Base-by-base conservation (phyloP, 1,140 invertebrate genomes). In the Brachionus rubens region DNA sequence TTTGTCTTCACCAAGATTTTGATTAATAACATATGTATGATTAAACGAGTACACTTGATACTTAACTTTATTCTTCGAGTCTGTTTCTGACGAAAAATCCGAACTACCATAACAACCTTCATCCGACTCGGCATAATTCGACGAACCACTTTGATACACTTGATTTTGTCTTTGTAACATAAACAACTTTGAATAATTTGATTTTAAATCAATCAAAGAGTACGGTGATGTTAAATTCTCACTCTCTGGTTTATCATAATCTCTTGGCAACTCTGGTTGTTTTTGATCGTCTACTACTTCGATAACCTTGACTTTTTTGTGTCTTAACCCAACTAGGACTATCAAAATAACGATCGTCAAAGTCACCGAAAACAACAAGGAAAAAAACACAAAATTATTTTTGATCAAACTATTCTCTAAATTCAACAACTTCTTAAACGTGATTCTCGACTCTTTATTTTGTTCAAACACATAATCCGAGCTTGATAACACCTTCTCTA, bases 91-190 rank as follows among this genome's bases (percentile, higher is more conserved):
- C 6, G 65, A 70, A 46, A 70, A 33, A 33, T 70, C 65, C 21
- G 65, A 70, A 50, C 65, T 70, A 14, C 65, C 65, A 47, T 50
- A 70, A 33, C 65, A 70, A 1, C 65, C 65, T 30, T 70, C 65
- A 24, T 70, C 65, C 0, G 65, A 70, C 19, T 48, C 65, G 30
- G 54, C 54, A 59, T 59, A 59, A 59, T 59, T 59, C 16, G 54
- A 59, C 16, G 54, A 59, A 4, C 28, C 54, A 7, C 28, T 33
- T 36, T 33, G 28, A 7, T 33, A 16, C 10, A 59, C 19, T 36
- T 59, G 54, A 36, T 36, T 59, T 59, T 59, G 33, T 36, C 9
- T 59, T 59, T 59, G 54, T 16, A 36, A 16, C 54, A 40, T 59
- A 28, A 16, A 59, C 2, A 59, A 4, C 54, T 59, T 59, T 16